Conservation (phyloP, 2,797 vertebrate species). For the Phrynocephalus forsythii region DNA sequence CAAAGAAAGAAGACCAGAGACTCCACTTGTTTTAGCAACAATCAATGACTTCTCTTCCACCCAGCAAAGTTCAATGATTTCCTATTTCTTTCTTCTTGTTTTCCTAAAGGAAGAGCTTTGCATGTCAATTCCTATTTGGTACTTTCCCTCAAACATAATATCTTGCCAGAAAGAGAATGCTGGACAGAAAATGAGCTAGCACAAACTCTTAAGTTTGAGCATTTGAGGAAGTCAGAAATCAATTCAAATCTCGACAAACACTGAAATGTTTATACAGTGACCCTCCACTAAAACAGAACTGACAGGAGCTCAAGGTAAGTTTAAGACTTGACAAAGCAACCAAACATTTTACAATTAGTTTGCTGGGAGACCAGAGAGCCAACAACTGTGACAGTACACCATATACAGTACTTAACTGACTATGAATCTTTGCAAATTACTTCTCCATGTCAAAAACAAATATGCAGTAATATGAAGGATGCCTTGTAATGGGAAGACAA, state of each 20-base stretch:
- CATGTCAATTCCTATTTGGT: background rate
- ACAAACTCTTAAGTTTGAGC: background rate
- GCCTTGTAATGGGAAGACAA: background rate
- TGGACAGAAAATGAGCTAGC: conserved; percentile 12
- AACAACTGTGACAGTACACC: background rate
- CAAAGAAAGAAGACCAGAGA: background rate
- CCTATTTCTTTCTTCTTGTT: conserved; percentile 3
- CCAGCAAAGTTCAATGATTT: background rate
- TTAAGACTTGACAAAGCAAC: conserved; percentile 21
- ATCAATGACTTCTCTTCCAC: background rate
- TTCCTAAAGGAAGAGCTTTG: background rate
- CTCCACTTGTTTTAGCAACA: background rate
- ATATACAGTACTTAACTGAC: background rate
- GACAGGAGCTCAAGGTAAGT: background rate
- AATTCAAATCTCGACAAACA: conserved; percentile 18
- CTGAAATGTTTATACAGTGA: background rate
- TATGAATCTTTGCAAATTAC: background rate
- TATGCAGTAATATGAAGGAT: background rate
- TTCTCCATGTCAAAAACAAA: accelerated
- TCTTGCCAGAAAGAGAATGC: background rate
- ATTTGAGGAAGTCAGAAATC: conserved; percentile 17
- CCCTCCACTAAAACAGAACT: conserved; percentile 17
- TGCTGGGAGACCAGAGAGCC: background rate
- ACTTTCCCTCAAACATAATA: background rate
- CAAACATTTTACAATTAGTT: conserved; percentile 8